These are phyloP conservation scores for Campylomormyrus numenius DNA, from an alignment of 2,113 vertebrate genomes.

Conservation along the genomic window DNA sequence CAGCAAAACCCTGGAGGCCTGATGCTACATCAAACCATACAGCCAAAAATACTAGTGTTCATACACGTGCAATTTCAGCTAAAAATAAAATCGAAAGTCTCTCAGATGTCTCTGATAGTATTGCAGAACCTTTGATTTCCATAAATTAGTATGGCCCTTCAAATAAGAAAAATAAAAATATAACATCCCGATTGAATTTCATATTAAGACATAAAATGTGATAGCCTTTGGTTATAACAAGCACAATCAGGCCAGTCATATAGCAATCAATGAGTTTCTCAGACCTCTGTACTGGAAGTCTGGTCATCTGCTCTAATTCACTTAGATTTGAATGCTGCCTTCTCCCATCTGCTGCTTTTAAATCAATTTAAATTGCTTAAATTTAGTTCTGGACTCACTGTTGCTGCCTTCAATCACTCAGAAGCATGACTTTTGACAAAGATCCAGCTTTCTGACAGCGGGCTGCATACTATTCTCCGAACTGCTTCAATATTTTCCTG, in stretches of 20 bases:
- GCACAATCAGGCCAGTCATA: neutral
- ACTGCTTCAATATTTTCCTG: neutral
- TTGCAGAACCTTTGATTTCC: neutral
- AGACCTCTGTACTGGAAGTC: neutral
- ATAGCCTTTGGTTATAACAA: neutral
- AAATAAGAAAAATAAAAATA: neutral
- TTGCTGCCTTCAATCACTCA: neutral
- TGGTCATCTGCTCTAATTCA: neutral
- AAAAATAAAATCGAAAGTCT: neutral
- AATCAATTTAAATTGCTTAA: neutral
- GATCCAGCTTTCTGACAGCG: neutral
- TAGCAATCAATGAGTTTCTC: neutral
- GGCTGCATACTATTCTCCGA: neutral
- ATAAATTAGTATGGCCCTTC: neutral
- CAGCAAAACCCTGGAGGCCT: neutral
- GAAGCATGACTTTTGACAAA: neutral
- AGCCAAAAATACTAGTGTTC: neutral
- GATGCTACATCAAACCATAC: neutral
- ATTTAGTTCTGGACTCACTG: neutral
- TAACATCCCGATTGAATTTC: neutral
- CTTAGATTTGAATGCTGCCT: neutral
- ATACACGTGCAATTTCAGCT: neutral
- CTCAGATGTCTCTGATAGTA: neutral
- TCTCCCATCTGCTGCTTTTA: neutral
- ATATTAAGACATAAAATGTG: neutral